Evolutionary conservation across 2,113 vertebrate genomes (phyloP), one percentile per base, ranked within the genome.

Genomic region (Xenotilapia leptura): DNA sequence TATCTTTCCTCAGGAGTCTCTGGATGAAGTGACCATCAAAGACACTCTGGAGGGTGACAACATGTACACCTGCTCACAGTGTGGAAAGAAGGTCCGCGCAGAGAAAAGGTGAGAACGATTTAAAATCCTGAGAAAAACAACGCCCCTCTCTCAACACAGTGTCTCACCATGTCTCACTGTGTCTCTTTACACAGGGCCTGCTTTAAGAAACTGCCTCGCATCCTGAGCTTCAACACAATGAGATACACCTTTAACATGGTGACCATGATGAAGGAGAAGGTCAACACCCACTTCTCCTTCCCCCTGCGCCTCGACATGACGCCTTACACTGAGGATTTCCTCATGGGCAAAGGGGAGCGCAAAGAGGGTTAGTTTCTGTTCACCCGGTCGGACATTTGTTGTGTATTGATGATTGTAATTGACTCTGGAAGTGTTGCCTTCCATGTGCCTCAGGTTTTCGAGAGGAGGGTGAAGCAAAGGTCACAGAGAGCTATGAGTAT

Each of bases 251-350:
- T 99, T 96, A 99, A 99, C 96, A 99, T 99, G 99, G 99, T 99
- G 92, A 99, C 99, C 19, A 99, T 99, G 99, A 99, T 99, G 99
- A 99, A 99, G 95, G 98, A 99, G 89, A 99, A 99, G 91, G 99
- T 99, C 93, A 99, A 99, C 92, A 99, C 99, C 0, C 99, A 99
- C 94, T 99, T 99, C 95, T 99, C 98, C 31, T 99, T 99, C 92
- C 99, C 99, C 1, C 96, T 99, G 92, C 97, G 98, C 49, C 97
- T 99, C 86, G 98, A 99, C 96, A 99, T 99, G 99, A 99, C 99
- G 14, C 98, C 98, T 4, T 99, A 99, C 95, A 99, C 98, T 2
- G 99, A 99, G 96, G 98, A 99, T 95, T 99, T 99, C 96, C 98
- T 99, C 26, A 99, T 99, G 99, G 98, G 98, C 60, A 99, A 99